Conservation (phyloP, 1,140 invertebrate species). For the Drosophila melanogaster region Release_6_plus_ISO1_MT NT_033779.5:1372501-1373000, state of each 20-base stretch:
- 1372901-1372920: conserved; percentile 69
- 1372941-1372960: conserved; percentile 54
- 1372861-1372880: conserved; percentile 80
- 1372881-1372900: conserved; percentile 83
- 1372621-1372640: conserved; percentile 69
- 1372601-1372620: conserved; percentile 58
- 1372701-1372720: conserved; percentile 47
- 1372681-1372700: conserved; percentile 84
- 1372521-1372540: conserved; percentile 1
- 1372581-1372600: conserved; percentile 71
- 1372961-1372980: conserved; percentile 83
- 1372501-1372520: conserved; percentile 39
- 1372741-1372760: conserved; percentile 63
- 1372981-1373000: conserved; percentile 80
- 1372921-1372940: background rate
- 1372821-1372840: conserved; percentile 57
- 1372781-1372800: conserved; percentile 12
- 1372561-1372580: conserved; percentile 26
- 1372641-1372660: conserved; percentile 83
- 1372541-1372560: conserved; percentile 46
- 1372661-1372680: conserved; percentile 83
- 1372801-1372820: conserved; percentile 77
- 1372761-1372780: conserved; percentile 55
- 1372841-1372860: conserved; percentile 78
- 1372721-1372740: conserved; percentile 58